Base-by-base conservation (phyloP, 2,888 invertebrate genomes). In the Orgyia antiqua region DNA sequence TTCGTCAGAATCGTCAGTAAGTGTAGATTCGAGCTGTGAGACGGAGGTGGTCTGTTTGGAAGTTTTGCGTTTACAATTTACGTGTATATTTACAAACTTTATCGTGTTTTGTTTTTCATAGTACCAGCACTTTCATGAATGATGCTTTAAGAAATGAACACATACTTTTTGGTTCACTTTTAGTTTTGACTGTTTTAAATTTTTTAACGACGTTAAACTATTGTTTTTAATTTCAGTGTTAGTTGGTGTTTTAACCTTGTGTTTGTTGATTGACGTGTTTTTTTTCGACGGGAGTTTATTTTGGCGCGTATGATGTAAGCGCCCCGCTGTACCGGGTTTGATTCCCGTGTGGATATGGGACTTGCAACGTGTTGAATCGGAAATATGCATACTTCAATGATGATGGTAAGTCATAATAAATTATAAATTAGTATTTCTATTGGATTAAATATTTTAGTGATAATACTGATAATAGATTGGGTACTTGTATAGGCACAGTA, bases 291-390 rank as follows among this genome's bases (percentile, higher is more conserved):
- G 58, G 59, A 67, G 66, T 70, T 65, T 78, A 78, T 80, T 83
- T 83, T 64, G 76, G 77, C 66, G 72, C 62, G 68, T 72, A 72
- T 83, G 82, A 84, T 83, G 82, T 83, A 79, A 80, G 58, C 55
- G 51, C 57, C 33, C 45, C 56, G 58, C 51, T 59, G 70, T 65
- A 59, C 64, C 56, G 72, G 76, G 74, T 76, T 77, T 59, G 71
- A 68, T 39, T 73, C 79, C 79, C 73, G 70, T 48, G 47, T 48
- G 37, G 45, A 33, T 53, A 67, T 70, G 80, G 63, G 45, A 58
- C 54, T 48, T 44, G 49, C 42, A 45, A 46, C 56, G 51, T 58
- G 59, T 47, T 71, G 68, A 70, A 39, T 35, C 62, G 47, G 31
- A 42, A 52, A 33, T 37, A 84, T 84, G 84, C 83, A 84, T 54